Percentiles rank a stretch among this genome's conserved stretches.
These are phyloP conservation scores for Rhynchophorus ferrugineus DNA, from an alignment of 1,140 invertebrate species.

Conservation along the genomic window DNA sequence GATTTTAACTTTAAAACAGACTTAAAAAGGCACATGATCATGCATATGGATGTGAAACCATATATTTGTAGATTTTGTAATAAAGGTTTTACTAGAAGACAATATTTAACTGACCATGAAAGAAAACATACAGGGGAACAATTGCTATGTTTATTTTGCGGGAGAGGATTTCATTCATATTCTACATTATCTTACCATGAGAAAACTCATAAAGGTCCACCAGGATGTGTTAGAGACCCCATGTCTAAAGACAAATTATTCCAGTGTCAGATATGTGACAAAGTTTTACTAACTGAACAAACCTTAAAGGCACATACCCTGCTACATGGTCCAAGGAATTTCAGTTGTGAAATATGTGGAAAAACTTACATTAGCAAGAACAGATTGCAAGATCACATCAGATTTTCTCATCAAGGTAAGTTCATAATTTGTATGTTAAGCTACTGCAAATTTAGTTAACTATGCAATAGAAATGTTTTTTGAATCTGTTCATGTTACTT, in stretches of 20 bases:
- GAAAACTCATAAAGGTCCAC: constrained; percentile 12
- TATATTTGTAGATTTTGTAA: constrained; percentile 29
- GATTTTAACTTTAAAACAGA: constrained; percentile 47
- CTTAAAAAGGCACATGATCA: constrained; percentile 54
- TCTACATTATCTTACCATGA: constrained; percentile 17
- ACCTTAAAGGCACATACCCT: constrained; percentile 19
- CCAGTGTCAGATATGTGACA: constrained; percentile 17
- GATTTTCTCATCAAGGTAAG: constrained; percentile 19
- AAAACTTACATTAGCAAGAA: constrained; percentile 19
- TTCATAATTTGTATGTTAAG: neutral
- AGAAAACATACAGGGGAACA: constrained; percentile 20
- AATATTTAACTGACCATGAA: constrained; percentile 20
- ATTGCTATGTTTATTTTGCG: constrained; percentile 18
- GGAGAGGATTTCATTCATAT: constrained; percentile 20
- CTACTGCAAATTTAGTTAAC: neutral
- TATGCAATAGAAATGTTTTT: too few species aligned
- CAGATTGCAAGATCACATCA: constrained; percentile 18
- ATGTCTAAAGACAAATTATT: constrained; percentile 10
- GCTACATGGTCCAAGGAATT: constrained; percentile 17
- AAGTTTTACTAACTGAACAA: constrained; percentile 13
- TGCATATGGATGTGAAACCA: constrained; percentile 40
- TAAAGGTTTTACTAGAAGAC: constrained; percentile 19
- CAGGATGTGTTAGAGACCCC: constrained; percentile 4
- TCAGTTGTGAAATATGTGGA: constrained; percentile 21
- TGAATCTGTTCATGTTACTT: too few species aligned